A percentile compares a stretch with the other conserved stretches of the same genome.
These are phyloP conservation scores for Stegodyphus mimosarum DNA, from an alignment of 1,140 invertebrate genomes.

Conservation along the genomic window DNA sequence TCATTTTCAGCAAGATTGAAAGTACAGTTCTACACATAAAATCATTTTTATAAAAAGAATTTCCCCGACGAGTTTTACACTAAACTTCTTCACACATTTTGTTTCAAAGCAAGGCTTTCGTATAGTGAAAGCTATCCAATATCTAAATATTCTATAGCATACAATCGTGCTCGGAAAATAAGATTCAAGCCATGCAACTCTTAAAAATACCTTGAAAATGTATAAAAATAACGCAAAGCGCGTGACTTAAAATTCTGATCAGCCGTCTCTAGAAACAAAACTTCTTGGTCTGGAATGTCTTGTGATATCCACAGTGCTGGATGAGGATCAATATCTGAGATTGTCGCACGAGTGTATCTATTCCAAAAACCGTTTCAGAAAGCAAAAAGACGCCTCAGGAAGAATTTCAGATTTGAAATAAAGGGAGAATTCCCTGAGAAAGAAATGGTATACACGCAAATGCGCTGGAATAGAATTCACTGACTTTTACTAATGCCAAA, in stretches of 20 bases:
- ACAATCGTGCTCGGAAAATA: not conserved
- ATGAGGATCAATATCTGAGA: slow-evolving; percentile 20
- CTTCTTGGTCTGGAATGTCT: slow-evolving; percentile 4
- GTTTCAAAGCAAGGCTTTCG: too few relatives aligned
- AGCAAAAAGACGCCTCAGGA: not conserved
- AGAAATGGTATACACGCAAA: not conserved
- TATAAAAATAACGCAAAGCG: too few relatives aligned
- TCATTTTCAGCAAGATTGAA: too few relatives aligned
- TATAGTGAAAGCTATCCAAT: not conserved
- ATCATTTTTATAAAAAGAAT: too few relatives aligned
- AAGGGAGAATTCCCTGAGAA: not conserved
- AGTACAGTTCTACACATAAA: too few relatives aligned
- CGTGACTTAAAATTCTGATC: slow-evolving; percentile 28
- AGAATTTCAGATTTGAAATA: slow-evolving; percentile 24
- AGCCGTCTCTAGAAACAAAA: slow-evolving; percentile 8
- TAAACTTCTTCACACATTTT: too few relatives aligned
- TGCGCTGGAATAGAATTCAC: not conserved
- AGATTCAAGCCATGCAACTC: slow-evolving; percentile 3
- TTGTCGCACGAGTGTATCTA: slow-evolving; percentile 8
- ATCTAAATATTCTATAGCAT: slow-evolving; percentile 27
- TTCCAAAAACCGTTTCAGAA: not conserved
- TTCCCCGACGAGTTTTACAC: too few relatives aligned
- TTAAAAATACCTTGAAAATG: not conserved
- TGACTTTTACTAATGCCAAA: not conserved
- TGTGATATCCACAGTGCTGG: not conserved